Conservation (phyloP, 2,797 vertebrate genomes). For the Hippoglossus hippoglossus region DNA sequence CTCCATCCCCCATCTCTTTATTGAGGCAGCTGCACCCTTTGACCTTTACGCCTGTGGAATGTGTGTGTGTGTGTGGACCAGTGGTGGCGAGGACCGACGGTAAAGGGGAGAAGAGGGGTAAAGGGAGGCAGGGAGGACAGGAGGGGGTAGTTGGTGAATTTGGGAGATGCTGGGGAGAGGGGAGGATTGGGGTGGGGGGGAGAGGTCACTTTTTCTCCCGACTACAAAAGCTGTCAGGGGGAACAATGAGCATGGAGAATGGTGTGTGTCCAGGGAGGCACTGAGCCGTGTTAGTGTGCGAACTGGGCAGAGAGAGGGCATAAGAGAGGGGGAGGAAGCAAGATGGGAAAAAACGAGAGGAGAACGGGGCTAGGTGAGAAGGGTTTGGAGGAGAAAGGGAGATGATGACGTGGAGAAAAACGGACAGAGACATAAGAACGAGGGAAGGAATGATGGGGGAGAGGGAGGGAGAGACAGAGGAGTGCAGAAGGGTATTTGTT, state of each 20-base stretch:
- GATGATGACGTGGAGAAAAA: conserved; percentile 43
- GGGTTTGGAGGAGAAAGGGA: conserved; percentile 23
- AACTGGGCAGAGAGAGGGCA: conserved; percentile 68
- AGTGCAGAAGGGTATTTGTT: conserved; percentile 75
- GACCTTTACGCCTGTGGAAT: conserved; percentile 85
- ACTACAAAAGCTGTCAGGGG: conserved; percentile 85
- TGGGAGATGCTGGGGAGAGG: conserved; percentile 48
- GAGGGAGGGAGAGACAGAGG: conserved; percentile 33
- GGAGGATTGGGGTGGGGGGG: conserved; percentile 40
- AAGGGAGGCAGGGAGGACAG: conserved; percentile 44
- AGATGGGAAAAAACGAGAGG: background rate
- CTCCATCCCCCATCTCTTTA: conserved; percentile 75
- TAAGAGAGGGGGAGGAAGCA: conserved; percentile 28
- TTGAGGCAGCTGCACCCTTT: conserved; percentile 87
- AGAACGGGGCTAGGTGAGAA: conserved; percentile 43
- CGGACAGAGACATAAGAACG: conserved; percentile 6
- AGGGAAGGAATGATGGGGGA: conserved; percentile 29
- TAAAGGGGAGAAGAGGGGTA: conserved; percentile 51
- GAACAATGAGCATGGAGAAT: conserved; percentile 85
- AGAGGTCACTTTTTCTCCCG: conserved; percentile 77
- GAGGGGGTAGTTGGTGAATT: conserved; percentile 49
- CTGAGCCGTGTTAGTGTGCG: conserved; percentile 83
- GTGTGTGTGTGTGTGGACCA: conserved; percentile 56
- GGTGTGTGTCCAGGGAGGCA: conserved; percentile 84
- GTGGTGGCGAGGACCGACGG: conserved; percentile 42